Base-by-base conservation (phyloP, 1,140 invertebrate species). In the Trachymyrmex septentrionalis region DNA sequence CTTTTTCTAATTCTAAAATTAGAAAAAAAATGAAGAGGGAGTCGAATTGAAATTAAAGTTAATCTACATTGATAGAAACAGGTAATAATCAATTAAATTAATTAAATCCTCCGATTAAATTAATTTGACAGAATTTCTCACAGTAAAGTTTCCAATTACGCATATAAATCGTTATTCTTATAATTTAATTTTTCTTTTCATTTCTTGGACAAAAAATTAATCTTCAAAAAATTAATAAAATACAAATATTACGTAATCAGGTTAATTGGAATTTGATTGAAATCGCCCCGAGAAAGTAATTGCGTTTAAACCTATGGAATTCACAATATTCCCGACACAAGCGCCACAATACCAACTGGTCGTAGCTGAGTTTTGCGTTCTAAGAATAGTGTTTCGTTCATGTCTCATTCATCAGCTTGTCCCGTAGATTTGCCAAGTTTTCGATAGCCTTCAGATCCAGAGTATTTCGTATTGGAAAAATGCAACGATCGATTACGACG, bases 401-500 rank as follows among this genome's bases (percentile, higher is more conserved):
- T 66, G 82, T 57, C 73, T n/a, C 27, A 27, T 19, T 61, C 14
- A n/a, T 5, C n/a, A n/a, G 27, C 34, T 85, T 24, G 24, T 66
- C 16, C 50, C 21, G 71, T 53, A 27, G 82, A 0, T 27, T 24
- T 55, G 82, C 73, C 73, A 53, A 66, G 21, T 85, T 3, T 21
- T 66, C 5, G 50, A 19, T 44, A 4, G 7, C 14, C 19, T 48
- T 73, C 80, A 59, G 38, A 30, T 24, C 34, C 0, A 38, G 9
- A 48, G 9, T 81, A 38, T 77, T 44, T 87, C n/a, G n/a, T 57
- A 19, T 50, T 27, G 1, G 9, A 87, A 92, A 89, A 48, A 94
- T 95, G 94, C 93, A 94, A 77, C 90, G 93, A 87, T 84, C 90
- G 44, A 61, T 90, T 24, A 7, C 30, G 7, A 86, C 89, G 9